These are phyloP conservation scores for Grammomys dolichurus DNA, from an alignment of 2,113 vertebrate genomes.

Conservation along the genomic window DNA sequence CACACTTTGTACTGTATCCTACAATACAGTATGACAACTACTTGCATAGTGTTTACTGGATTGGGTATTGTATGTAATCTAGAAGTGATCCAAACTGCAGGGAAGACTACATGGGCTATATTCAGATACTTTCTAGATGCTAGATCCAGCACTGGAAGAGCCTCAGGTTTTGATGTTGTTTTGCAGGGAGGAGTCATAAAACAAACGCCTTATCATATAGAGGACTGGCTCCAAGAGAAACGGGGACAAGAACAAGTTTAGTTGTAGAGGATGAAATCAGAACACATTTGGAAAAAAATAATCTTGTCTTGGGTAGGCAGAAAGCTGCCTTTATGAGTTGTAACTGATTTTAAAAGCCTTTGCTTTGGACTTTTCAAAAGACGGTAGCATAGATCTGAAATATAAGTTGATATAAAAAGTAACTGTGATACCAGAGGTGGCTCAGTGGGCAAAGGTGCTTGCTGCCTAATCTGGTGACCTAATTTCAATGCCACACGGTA, in stretches of 20 bases:
- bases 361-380: neutral
- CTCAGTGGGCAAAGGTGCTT: neutral
- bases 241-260: neutral
- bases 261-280: conserved; percentile 23
- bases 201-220: neutral
- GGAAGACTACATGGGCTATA: neutral
- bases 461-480: neutral
- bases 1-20: neutral
- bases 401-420: neutral
- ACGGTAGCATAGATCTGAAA: neutral
- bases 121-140: neutral
- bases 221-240: neutral
- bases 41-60: neutral
- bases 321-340: neutral
- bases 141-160: neutral
- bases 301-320: neutral
- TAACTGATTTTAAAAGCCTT: conserved; percentile 36
- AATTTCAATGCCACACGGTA: neutral
- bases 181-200: neutral
- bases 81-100: neutral
- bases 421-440: neutral
- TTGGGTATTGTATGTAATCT: neutral
- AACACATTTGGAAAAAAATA: neutral
- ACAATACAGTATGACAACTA: neutral
- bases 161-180: neutral